These are phyloP conservation scores for Dryobota labecula DNA, from an alignment of 2,888 invertebrate species.

Conservation along the genomic window DNA sequence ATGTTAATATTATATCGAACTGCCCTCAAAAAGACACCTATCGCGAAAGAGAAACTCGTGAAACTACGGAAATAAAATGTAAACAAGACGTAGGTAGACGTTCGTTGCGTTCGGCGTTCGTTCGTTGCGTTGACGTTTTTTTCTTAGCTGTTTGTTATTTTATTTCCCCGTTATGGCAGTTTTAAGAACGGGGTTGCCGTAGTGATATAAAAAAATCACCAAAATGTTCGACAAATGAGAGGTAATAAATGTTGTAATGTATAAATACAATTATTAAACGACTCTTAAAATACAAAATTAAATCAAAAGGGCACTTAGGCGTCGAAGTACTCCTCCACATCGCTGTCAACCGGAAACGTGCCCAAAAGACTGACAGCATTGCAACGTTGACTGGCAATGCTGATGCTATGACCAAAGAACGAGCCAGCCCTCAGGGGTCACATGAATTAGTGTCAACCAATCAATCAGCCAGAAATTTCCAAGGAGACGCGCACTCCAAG, in stretches of 20 bases:
- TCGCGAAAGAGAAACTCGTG: constrained; percentile 60
- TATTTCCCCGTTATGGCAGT: constrained; percentile 44
- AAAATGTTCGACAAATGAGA: background rate
- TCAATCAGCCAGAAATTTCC: too few species aligned
- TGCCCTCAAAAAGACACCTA: constrained; percentile 58
- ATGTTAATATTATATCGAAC: constrained; percentile 48
- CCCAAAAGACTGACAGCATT: background rate
- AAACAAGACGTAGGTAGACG: constrained; percentile 50
- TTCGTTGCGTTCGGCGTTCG: constrained; percentile 12
- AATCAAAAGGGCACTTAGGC: background rate
- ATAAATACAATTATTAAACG: too few species aligned
- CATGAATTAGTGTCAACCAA: too few species aligned
- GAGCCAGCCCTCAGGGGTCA: background rate
- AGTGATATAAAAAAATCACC: background rate
- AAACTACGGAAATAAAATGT: constrained; percentile 54
- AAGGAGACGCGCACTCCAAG: too few species aligned
- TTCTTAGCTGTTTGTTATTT: background rate
- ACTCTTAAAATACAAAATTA: background rate
- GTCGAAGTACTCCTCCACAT: background rate
- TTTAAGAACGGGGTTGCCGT: constrained; percentile 26
- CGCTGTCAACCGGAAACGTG: background rate
- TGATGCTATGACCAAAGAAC: background rate
- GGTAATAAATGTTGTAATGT: too few species aligned
- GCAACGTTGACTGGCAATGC: background rate
- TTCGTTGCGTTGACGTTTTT: constrained; percentile 43